Conservation (phyloP, 2,888 invertebrate species). For the Acleris sparsana region DNA sequence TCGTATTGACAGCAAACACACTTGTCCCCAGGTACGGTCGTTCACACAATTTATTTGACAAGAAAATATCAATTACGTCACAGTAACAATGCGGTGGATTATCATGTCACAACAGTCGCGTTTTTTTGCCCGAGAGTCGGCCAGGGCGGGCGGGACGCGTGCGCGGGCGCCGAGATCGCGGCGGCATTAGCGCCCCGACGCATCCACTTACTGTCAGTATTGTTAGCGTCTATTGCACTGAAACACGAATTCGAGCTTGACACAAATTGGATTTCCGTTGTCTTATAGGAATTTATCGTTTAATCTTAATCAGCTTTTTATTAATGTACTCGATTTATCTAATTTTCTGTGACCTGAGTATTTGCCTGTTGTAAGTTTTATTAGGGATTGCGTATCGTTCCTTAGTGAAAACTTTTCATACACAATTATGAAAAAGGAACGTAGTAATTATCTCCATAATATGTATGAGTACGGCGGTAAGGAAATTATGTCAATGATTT, state of each 20-base stretch:
- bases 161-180: constrained; percentile 73
- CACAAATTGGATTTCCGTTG: constrained; percentile 31
- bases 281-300: constrained; percentile 32
- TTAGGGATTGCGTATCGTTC: not conserved
- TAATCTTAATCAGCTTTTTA: constrained; percentile 33
- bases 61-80: constrained; percentile 37
- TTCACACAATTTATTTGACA: constrained; percentile 44
- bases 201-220: constrained; percentile 66
- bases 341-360: constrained; percentile 17
- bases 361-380: constrained; percentile 11
- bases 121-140: constrained; percentile 37
- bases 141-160: constrained; percentile 78
- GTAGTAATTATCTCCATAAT: too few relatives aligned
- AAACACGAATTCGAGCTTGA: constrained; percentile 47
- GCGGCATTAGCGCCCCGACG: constrained; percentile 65
- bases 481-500: too few relatives aligned
- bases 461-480: too few relatives aligned
- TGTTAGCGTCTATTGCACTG: constrained; percentile 61
- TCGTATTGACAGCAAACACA: constrained; percentile 69
- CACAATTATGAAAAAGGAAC: too few relatives aligned
- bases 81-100: constrained; percentile 37
- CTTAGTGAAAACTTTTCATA: too few relatives aligned
- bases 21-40: constrained; percentile 55
- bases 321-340: constrained; percentile 29
- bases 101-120: constrained; percentile 38